phyloP scores from a whole-genome alignment of 2,113 vertebrate genomes.

The Erythrolamprus reginae region DNA sequence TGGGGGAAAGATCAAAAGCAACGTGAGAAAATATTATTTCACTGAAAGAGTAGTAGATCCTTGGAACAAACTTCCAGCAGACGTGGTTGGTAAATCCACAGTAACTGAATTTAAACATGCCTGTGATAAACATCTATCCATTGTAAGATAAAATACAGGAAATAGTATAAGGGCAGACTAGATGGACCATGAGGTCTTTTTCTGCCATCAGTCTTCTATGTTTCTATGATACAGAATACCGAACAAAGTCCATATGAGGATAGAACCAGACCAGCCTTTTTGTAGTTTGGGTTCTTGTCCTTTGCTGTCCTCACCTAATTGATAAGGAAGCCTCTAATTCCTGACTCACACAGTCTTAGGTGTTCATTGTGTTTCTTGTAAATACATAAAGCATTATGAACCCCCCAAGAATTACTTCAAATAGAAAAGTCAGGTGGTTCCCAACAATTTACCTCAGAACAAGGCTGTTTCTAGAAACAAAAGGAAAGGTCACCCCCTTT shows the following conservation, averaged over 20 bases:
- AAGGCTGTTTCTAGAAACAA: neutral
- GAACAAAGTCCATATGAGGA: neutral
- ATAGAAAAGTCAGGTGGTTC: neutral
- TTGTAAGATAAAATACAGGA: too few species aligned
- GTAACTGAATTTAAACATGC: too few species aligned
- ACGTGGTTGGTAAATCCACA: too few species aligned
- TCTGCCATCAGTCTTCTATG: too few species aligned
- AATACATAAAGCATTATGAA: neutral
- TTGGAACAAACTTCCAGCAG: too few species aligned
- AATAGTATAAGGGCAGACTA: too few species aligned
- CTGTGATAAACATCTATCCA: too few species aligned
- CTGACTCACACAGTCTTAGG: neutral
- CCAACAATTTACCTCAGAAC: neutral
- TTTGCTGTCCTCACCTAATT: neutral
- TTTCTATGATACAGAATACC: neutral
- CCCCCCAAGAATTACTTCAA: too few species aligned
- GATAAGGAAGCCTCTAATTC: neutral
- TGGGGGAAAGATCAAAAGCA: too few species aligned
- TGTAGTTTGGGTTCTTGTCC: neutral
- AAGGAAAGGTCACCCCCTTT: neutral
- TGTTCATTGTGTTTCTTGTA: neutral
- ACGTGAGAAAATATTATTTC: too few species aligned
- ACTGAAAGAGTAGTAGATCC: too few species aligned
- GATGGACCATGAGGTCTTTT: too few species aligned
- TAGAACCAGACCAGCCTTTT: neutral